phyloP scores from a whole-genome alignment of 2,113 vertebrate genomes.

The Mustela lutreola region DNA sequence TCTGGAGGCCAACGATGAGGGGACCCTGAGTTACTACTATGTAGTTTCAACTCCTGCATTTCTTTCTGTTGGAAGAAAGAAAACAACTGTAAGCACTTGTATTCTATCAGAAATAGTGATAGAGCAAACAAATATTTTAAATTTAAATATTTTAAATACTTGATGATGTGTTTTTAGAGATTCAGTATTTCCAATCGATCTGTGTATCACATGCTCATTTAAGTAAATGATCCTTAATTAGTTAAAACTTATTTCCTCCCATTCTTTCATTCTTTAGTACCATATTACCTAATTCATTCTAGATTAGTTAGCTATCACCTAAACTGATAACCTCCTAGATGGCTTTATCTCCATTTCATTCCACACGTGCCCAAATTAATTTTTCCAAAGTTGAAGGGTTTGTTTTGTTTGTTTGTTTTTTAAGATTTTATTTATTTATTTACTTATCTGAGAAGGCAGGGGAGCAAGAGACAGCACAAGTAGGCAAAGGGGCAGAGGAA shows the following conservation, averaged over 20 bases:
- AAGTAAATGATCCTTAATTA: conserved; percentile 43
- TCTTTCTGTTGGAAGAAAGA: conserved; percentile 90
- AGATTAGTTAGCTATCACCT: conserved; percentile 27
- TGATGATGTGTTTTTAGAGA: conserved; percentile 3
- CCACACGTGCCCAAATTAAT: not conserved
- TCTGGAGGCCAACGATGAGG: conserved; percentile 93
- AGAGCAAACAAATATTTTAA: not conserved
- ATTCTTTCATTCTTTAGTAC: conserved; percentile 14
- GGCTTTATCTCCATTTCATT: conserved; percentile 8
- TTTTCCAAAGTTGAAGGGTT: not conserved
- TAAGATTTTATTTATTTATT: not conserved
- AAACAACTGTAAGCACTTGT: conserved; percentile 41
- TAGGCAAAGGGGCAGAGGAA: not conserved
- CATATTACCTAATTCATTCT: not conserved
- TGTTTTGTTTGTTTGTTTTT: not conserved
- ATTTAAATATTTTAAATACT: not conserved
- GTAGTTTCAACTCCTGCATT: conserved; percentile 95
- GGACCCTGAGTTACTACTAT: conserved; percentile 88
- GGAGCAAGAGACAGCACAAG: not conserved
- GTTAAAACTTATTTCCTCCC: not conserved
- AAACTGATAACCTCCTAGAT: not conserved
- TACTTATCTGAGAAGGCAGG: not conserved
- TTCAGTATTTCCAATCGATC: conserved; percentile 17
- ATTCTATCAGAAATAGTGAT: not conserved
- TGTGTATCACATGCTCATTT: not conserved